Base-by-base conservation (phyloP, 2,888 invertebrate species). In the Enchytraeus crypticus region DNA sequence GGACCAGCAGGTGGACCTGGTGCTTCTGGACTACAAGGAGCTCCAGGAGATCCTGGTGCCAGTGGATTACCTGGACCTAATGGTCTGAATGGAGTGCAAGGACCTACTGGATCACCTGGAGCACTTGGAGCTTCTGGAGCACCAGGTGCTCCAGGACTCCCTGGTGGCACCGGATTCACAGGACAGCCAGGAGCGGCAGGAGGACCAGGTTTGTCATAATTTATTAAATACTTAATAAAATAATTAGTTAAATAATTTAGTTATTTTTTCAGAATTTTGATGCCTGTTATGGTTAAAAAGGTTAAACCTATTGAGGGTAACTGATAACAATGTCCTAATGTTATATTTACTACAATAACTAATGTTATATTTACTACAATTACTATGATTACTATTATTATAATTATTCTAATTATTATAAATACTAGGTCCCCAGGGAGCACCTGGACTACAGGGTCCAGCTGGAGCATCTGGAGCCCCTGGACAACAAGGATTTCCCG, bases 401-500 rank as follows among this genome's bases (percentile, higher is more conserved):
- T n/a, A n/a, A n/a, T n/a, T n/a, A n/a, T n/a, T n/a, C n/a, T n/a
- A n/a, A n/a, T n/a, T n/a, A n/a, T n/a, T n/a, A n/a, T n/a, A n/a
- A n/a, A n/a, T n/a, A n/a, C n/a, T 54, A 21, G 66, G 66, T 43
- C 47, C 58, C 5, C 5, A 30, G 3, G 66, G 66, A 18, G 32
- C 34, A n/a, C 1, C 38, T 32, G 62, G 62, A 18, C 45, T 57
- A 27, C 49, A 51, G n/a, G 67, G 68, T 11, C 64, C 57, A 23
- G 45, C 55, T 33, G 68, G 68, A 23, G 53, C 61, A 21, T 57
- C 38, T 45, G 56, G 61, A 26, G 11, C 27, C 23, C 23, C 32
- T 27, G 53, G 61, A 14, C n/a, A 8, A 21, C 45, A 32, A 1
- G 63, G 63, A 26, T 49, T 38, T 38, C 47, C 55, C 18, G 62